Percentiles rank a stretch among this genome's conserved stretches.
phyloP scores from a whole-genome alignment of 1,140 invertebrate species.

The Drosophila nigrodunni region DNA sequence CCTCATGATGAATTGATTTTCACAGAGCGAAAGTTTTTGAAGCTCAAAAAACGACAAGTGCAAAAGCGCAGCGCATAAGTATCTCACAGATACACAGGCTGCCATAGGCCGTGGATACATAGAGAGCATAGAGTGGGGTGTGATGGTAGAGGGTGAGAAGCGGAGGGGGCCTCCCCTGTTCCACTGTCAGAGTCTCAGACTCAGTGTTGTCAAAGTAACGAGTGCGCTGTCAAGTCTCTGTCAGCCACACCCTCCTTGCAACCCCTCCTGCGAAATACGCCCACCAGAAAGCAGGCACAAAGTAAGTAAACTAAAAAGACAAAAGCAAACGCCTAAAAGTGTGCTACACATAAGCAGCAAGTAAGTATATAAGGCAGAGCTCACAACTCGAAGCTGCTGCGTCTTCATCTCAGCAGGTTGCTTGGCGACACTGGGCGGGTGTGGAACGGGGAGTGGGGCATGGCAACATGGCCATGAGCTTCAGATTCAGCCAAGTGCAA shows the following conservation, averaged over 20 bases:
- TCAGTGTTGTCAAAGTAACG: slow-evolving; percentile 78
- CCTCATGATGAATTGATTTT: slow-evolving; percentile 71
- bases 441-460: neutral
- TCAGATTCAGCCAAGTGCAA: slow-evolving; percentile 47
- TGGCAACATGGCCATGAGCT: slow-evolving; percentile 42
- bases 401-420: slow-evolving; percentile 69
- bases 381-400: slow-evolving; percentile 41
- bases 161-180: neutral
- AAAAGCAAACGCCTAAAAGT: slow-evolving; percentile 80
- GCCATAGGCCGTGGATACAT: slow-evolving; percentile 4
- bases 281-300: slow-evolving; percentile 17
- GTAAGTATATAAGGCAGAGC: slow-evolving; percentile 61
- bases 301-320: slow-evolving; percentile 82
- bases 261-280: slow-evolving; percentile 1
- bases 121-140: neutral
- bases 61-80: slow-evolving; percentile 75
- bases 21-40: slow-evolving; percentile 59
- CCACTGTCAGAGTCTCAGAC: slow-evolving; percentile 15
- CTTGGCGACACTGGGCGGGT: slow-evolving; percentile 54
- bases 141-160: neutral
- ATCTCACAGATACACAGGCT: slow-evolving; percentile 69
- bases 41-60: slow-evolving; percentile 39
- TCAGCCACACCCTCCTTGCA: slow-evolving; percentile 52
- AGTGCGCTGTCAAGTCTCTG: slow-evolving; percentile 77
- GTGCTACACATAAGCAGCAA: slow-evolving; percentile 72